Percentiles rank a stretch among this genome's conserved stretches.
Evolutionary conservation across 2,888 invertebrate species (phyloP).

Genomic region (Cyrtodaria siliqua): DNA sequence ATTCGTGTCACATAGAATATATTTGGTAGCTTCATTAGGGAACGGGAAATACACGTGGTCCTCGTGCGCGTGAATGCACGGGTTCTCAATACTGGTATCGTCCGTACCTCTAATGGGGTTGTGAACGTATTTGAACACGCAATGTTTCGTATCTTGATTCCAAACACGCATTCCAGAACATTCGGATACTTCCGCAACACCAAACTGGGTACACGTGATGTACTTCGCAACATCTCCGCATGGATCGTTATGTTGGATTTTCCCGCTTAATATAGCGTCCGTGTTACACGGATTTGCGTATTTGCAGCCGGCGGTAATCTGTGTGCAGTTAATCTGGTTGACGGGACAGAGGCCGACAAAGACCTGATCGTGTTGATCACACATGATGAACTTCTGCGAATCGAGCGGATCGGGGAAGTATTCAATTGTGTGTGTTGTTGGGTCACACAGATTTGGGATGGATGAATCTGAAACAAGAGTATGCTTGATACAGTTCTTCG

Average conservation of each 20-base stretch:
- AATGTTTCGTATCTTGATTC: slow-evolving; percentile 45
- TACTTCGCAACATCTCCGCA: slow-evolving; percentile 59
- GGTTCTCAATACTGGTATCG: slow-evolving; percentile 35
- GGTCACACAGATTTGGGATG: slow-evolving; percentile 43
- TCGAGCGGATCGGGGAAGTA: slow-evolving; percentile 64
- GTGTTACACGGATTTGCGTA: slow-evolving; percentile 62
- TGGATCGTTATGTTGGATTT: slow-evolving; percentile 57
- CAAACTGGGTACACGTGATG: slow-evolving; percentile 67
- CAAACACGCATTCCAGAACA: slow-evolving; percentile 52
- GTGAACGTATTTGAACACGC: slow-evolving; percentile 52
- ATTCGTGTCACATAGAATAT: slow-evolving; percentile 77
- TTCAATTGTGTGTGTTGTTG: slow-evolving; percentile 17
- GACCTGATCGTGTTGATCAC: slow-evolving; percentile 51
- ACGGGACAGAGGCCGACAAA: slow-evolving; percentile 57
- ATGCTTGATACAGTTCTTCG: too few species aligned
- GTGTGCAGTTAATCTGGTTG: slow-evolving; percentile 34
- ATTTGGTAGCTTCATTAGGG: slow-evolving; percentile 64
- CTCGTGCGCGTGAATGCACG: slow-evolving; percentile 55
- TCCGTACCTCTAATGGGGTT: slow-evolving; percentile 17
- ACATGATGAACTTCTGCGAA: slow-evolving; percentile 63
- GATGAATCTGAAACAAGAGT: slow-evolving; percentile 33
- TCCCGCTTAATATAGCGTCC: slow-evolving; percentile 29
- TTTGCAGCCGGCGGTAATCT: slow-evolving; percentile 46
- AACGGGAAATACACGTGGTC: slow-evolving; percentile 72
- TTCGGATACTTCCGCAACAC: slow-evolving; percentile 59